Evolutionary conservation across 2,888 invertebrate genomes (phyloP).

Genomic region (Aricia artaxerxes): DNA sequence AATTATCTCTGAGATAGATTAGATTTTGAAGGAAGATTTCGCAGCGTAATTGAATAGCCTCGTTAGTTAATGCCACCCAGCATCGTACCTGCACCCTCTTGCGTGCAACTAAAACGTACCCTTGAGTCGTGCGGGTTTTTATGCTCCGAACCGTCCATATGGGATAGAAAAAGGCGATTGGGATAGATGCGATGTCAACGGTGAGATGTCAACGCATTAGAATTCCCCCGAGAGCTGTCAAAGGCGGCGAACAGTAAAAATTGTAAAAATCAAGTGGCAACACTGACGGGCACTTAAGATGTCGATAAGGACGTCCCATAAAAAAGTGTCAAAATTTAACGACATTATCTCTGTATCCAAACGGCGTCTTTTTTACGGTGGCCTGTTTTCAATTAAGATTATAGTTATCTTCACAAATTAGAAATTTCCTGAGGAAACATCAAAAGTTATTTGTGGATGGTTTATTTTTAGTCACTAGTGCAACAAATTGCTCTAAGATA

Average conservation of each 20-base stretch:
- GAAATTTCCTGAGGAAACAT: constrained; percentile 70
- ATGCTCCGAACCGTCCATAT: neutral
- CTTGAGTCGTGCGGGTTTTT: neutral
- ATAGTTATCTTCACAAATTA: constrained; percentile 62
- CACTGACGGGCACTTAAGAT: constrained; percentile 55
- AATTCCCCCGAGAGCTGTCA: constrained; percentile 44
- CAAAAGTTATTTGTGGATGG: constrained; percentile 48
- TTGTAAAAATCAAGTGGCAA: constrained; percentile 44
- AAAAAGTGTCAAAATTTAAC: constrained; percentile 73
- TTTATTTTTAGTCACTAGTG: constrained; percentile 31
- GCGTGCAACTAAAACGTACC: neutral
- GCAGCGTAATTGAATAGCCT: neutral
- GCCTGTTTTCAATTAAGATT: constrained; percentile 68
- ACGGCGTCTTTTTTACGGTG: constrained; percentile 35
- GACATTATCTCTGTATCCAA: constrained; percentile 49
- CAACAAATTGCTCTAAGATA: constrained; percentile 3
- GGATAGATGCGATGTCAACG: constrained; percentile 19
- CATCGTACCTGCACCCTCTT: neutral
- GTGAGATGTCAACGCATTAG: constrained; percentile 39
- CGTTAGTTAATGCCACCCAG: neutral
- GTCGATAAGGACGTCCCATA: constrained; percentile 56
- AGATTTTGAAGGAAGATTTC: no score
- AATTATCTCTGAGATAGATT: no score
- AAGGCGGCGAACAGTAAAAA: constrained; percentile 35
- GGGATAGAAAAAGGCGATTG: constrained; percentile 35